Conservation (phyloP, 2,113 vertebrate species). For the Erythrolamprus reginae region DNA sequence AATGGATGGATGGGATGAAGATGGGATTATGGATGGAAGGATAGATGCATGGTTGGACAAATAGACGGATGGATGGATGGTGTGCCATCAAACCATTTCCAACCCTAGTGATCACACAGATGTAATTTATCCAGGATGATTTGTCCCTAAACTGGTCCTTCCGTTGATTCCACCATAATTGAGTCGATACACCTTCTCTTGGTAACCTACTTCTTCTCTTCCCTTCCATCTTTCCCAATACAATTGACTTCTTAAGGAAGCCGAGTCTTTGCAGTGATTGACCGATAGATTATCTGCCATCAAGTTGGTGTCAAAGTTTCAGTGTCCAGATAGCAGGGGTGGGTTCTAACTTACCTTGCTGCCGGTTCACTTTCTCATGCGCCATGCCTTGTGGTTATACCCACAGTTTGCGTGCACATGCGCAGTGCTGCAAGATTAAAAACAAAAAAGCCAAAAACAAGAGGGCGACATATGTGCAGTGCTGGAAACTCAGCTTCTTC, state of each 20-base stretch:
- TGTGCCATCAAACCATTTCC: neutral
- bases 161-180: neutral
- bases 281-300: neutral
- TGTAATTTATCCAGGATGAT: neutral
- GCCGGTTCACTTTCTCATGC: too few species aligned
- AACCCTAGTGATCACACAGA: neutral
- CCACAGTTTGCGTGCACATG: too few species aligned
- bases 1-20: too few species aligned
- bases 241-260: neutral
- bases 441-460: too few species aligned
- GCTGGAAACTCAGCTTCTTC: too few species aligned
- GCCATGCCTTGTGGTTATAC: too few species aligned
- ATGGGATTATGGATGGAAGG: too few species aligned
- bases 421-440: too few species aligned
- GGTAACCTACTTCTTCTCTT: neutral
- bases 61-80: neutral
- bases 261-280: neutral
- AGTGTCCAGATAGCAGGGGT: neutral
- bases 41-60: too few species aligned
- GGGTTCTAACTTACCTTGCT: too few species aligned
- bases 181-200: neutral
- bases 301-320: neutral
- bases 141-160: neutral
- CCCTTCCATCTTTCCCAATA: neutral
- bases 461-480: too few species aligned